Conservation (phyloP, 2,888 invertebrate genomes). For the Toxonevra muliebris region DNA sequence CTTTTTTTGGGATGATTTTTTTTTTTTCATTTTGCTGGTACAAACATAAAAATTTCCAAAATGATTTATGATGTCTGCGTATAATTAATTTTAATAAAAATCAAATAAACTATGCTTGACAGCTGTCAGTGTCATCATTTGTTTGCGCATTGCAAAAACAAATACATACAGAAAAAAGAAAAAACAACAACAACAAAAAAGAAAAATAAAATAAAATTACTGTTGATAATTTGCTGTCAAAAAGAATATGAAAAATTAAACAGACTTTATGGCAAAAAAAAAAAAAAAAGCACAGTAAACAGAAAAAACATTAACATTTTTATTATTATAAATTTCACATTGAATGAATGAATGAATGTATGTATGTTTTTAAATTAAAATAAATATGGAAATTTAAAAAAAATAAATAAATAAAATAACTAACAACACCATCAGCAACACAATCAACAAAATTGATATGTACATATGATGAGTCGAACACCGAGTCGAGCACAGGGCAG, state of each 20-base stretch:
- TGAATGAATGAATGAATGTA: too few species aligned
- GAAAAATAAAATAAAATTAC: conserved; percentile 32
- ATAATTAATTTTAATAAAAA: conserved; percentile 63
- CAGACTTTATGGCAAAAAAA: conserved; percentile 26
- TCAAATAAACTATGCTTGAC: conserved; percentile 59
- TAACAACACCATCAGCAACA: conserved; percentile 1
- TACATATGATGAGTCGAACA: background rate
- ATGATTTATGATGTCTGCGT: conserved; percentile 57
- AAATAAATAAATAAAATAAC: background rate
- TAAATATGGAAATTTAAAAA: conserved; percentile 7
- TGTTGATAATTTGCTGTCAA: conserved; percentile 59
- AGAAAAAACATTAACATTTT: background rate
- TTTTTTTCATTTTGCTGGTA: background rate
- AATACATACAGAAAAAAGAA: conserved; percentile 20
- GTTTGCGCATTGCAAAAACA: conserved; percentile 40
- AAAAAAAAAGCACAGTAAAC: conserved; percentile 16
- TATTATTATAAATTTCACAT: too few species aligned
- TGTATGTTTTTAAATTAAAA: background rate
- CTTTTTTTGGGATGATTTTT: background rate
- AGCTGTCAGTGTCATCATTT: conserved; percentile 49
- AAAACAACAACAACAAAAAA: conserved; percentile 23
- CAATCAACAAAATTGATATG: conserved; percentile 31
- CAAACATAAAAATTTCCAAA: conserved; percentile 26
- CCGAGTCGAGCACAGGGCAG: background rate
- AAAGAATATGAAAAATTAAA: conserved; percentile 50